Evolutionary conservation across 64 coral and sea anemone species (phyloP).

Genomic region (Stylophora pistillata): DNA sequence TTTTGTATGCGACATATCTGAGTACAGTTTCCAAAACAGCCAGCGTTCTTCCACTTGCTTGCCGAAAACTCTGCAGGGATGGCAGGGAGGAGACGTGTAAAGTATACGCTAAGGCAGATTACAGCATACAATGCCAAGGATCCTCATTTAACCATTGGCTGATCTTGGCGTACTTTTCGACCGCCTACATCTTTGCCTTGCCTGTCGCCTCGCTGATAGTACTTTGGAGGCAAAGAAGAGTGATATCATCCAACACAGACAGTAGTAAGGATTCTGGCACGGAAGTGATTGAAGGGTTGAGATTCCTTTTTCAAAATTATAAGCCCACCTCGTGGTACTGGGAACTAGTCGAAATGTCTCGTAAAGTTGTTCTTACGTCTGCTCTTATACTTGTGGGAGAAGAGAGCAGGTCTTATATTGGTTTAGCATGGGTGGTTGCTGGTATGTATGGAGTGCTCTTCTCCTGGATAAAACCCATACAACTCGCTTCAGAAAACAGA

Average conservation of each 20-base stretch:
- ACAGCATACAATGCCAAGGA: slow-evolving; percentile 17
- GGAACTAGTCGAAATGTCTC: slow-evolving; percentile 55
- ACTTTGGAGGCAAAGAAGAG: slow-evolving; percentile 27
- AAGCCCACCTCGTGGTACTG: slow-evolving; percentile 54
- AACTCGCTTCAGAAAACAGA: no score
- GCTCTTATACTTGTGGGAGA: no score
- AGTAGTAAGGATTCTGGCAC: neutral
- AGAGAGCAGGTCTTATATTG: no score
- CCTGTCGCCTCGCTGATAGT: neutral
- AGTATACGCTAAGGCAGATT: slow-evolving; percentile 21
- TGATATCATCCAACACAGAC: no score
- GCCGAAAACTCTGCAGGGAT: slow-evolving; percentile 35
- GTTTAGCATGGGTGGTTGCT: no score
- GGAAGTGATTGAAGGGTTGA: slow-evolving; percentile 30
- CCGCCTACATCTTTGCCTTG: slow-evolving; percentile 2
- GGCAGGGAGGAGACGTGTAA: neutral
- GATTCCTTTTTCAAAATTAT: slow-evolving; percentile 53
- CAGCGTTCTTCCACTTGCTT: slow-evolving; percentile 44
- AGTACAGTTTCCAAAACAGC: slow-evolving; percentile 17
- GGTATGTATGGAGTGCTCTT: no score
- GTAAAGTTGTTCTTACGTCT: no score
- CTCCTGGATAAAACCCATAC: no score
- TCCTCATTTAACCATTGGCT: neutral
- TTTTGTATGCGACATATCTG: slow-evolving; percentile 35
- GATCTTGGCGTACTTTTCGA: neutral